phyloP scores from a whole-genome alignment of 2,888 invertebrate genomes.

The Penaeus monodon region DNA sequence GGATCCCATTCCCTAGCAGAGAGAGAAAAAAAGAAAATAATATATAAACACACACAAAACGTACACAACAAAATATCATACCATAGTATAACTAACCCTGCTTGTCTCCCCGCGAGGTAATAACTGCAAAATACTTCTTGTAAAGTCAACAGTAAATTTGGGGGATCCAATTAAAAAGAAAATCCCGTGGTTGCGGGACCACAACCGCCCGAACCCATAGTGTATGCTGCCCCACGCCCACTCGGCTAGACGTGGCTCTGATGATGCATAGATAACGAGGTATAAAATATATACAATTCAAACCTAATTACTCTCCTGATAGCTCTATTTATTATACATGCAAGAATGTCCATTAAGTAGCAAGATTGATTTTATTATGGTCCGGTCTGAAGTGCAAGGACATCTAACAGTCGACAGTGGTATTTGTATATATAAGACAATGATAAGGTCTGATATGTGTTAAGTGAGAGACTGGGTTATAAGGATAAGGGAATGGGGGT shows the following conservation, averaged over 20 bases:
- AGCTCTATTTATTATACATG: slow-evolving; percentile 28
- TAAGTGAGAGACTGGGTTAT: too few species aligned
- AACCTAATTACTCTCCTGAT: slow-evolving; percentile 22
- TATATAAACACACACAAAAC: not conserved
- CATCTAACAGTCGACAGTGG: not conserved
- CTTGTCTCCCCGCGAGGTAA: slow-evolving; percentile 1
- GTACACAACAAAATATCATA: not conserved
- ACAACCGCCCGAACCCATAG: slow-evolving; percentile 5
- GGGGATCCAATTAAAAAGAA: slow-evolving; percentile 16
- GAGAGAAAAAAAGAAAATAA: too few species aligned
- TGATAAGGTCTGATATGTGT: too few species aligned
- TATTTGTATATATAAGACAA: too few species aligned
- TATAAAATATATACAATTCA: slow-evolving; percentile 22
- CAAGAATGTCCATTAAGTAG: not conserved
- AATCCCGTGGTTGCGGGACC: not conserved
- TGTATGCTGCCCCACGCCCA: slow-evolving; percentile 10
- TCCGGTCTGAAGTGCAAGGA: slow-evolving; percentile 7
- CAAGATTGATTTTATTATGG: slow-evolving; percentile 11
- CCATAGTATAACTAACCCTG: not conserved
- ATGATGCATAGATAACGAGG: slow-evolving; percentile 18
- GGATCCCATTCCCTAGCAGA: too few species aligned
- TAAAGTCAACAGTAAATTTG: slow-evolving; percentile 13
- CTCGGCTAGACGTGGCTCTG: not conserved
- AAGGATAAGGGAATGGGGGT: too few species aligned
- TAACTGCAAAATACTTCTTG: slow-evolving; percentile 30